phyloP scores from a whole-genome alignment of 1,140 invertebrate genomes.

The Euborellia annulipes region DNA sequence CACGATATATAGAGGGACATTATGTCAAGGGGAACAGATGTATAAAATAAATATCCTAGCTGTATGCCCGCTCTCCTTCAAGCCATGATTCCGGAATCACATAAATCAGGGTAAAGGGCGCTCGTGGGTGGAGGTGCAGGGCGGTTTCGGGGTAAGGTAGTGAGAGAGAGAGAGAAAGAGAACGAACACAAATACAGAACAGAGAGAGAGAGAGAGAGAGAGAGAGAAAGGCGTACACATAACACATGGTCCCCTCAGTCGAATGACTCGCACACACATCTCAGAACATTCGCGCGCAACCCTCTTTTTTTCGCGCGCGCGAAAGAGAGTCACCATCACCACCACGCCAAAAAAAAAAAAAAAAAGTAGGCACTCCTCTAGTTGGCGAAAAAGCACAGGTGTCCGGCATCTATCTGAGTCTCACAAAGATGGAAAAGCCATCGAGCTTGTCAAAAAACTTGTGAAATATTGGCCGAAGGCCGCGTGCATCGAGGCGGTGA shows the following conservation, averaged over 20 bases:
- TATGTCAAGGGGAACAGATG: constrained; percentile 33
- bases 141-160: neutral
- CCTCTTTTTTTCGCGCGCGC: too few species aligned
- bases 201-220: too few species aligned
- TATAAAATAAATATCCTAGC: constrained; percentile 32
- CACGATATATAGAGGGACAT: constrained; percentile 32
- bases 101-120: constrained; percentile 24
- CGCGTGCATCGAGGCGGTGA: constrained; percentile 14
- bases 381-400: constrained; percentile 10
- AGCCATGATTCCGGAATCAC: constrained; percentile 32
- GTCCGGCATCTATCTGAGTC: constrained; percentile 13
- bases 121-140: too few species aligned
- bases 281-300: too few species aligned
- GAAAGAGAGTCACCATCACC: too few species aligned
- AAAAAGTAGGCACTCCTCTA: too few species aligned
- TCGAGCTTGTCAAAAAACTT: constrained; percentile 21
- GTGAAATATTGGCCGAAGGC: constrained; percentile 15
- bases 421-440: constrained; percentile 15
- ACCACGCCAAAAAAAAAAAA: too few species aligned
- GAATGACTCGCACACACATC: too few species aligned
- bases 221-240: constrained; percentile 1
- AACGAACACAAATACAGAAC: constrained; percentile 1
- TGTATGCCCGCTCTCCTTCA: constrained; percentile 18
- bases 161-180: neutral
- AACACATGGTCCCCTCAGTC: neutral